Base-by-base conservation (phyloP, 1,140 invertebrate species). In the Ostrea edulis region DNA sequence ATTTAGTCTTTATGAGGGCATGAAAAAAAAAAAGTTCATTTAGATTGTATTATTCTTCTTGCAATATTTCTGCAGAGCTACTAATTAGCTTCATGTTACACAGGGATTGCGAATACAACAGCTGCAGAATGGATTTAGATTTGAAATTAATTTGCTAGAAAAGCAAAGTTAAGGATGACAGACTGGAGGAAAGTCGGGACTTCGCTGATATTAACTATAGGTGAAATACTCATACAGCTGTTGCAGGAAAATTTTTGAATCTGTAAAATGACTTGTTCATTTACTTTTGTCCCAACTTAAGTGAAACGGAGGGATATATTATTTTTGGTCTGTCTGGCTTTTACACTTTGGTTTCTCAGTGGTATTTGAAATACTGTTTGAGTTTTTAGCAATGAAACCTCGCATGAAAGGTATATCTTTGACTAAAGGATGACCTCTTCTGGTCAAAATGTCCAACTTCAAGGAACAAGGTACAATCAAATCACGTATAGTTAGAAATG, bases 71-170 rank as follows among this genome's bases (percentile, higher is more conserved):
- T 71, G 68, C 68, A 71, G 68, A 25, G 29, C 68, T 71, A 25
- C 22, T 71, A 71, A 71, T 71, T 29, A 71, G 68, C 68, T 71
- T 71, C 68, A 71, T 71, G 68, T 71, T 71, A 71, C 12, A 71
- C 25, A 35, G 68, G 25, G 68, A 71, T 29, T 71, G 68, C 22
- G 22, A 35, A 35, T 25, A 71, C 8, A 25, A 71, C 68, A 71
- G 68, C 68, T 71, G 68, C 68, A 71, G 25, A 71, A 25, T 71
- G n/a, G 68, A 71, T 71, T 71, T n/a, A 25, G 68, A 71, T 71
- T 71, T n/a, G 68, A 25, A 71, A 71, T 71, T 71, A 71, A 71
- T 71, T 71, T 71, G 68, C 22, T 29, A 35, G 68, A 71, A 71
- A 71, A 71, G 68, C 35, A 71, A 71, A 71, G 68, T 71, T 71